Base-by-base conservation (phyloP, 2,888 invertebrate genomes). In the Arrhopalites spinosus region DNA sequence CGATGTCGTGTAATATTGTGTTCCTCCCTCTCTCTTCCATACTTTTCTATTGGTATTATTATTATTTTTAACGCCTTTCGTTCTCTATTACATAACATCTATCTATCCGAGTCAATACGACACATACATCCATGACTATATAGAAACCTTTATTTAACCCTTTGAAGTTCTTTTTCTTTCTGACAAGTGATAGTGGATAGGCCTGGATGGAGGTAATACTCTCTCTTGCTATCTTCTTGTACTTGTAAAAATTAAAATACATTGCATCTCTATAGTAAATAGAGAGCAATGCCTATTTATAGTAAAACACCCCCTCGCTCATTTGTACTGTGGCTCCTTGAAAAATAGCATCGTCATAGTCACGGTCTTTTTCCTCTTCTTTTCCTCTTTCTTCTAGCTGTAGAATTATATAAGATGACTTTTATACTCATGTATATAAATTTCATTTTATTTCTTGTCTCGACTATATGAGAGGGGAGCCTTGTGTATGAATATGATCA, bases 61-160 rank as follows among this genome's bases (percentile, higher is more conserved):
- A 27, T 61, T 68, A 68, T 68, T 68, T 68, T 68, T 68, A 50
- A 68, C 68, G 68, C 50, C 68, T 50, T 47, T 68, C n/a, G n/a
- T n/a, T n/a, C n/a, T 50, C 68, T 17, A 45, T 27, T n/a, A n/a
- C n/a, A n/a, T n/a, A n/a, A 50, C 50, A 25, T 68, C 43, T 50
- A 50, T 50, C 5, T 36, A 36, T 36, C 11, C 5, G 36, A 36
- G 36, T 36, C 36, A 36, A 36, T 36, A 36, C 36, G 36, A 36
- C 36, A 36, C 36, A 36, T 11, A 36, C 3, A 36, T 36, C 36
- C 11, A 3, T 36, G 36, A 7, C 13, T 20, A 25, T 59, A 25
- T 59, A 59, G 23, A 47, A 47, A 47, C 27, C 68, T 50, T 67
- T 68, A 68, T 68, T 68, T 68, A 68, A 68, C 50, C 68, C 68